Base-by-base conservation (phyloP, 2,113 vertebrate species). In the Cercocebus atys region DNA sequence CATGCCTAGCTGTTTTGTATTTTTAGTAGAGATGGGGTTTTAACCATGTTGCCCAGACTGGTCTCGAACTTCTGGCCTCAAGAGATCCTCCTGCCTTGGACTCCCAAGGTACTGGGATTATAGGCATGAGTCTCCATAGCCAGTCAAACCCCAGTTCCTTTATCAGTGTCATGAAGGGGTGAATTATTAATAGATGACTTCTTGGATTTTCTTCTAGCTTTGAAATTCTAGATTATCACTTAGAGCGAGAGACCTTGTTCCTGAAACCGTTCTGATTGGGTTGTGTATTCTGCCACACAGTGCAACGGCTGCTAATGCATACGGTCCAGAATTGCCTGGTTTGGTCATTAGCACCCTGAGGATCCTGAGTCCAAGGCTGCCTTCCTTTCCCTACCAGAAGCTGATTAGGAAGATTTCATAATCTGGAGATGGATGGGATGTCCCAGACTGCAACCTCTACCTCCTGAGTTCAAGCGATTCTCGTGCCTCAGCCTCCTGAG, bases 281-380 rank as follows among this genome's bases (percentile, higher is more conserved):
- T 76, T 55, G 32, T 66, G 2, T 14, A 22, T 22, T 80, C 8
- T 55, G 43, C 64, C 32, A 73, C 52, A 38, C 12, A 35, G 20
- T 43, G 22, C 17, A 32, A 17, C 0, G 0, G 16, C 30, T 30
- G 22, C 52, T 57, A 6, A 55, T 25, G 5, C 2, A 3, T 7
- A 59, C 3, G 32, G n/a, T 79, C 32, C 27, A 43, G 68, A 57
- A 59, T 50, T 8, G 5, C 45, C 4, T 6, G 76, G 11, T 32
- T 82, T 61, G 68, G 82, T 43, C 32, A 43, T 43, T 20, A 59
- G 72, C 16, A 73, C 25, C n/a, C 32, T 45, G 82, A 40, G 10
- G 20, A 52, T 70, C 40, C 22, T 25, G 8, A 73, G 25, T 61
- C 66, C 27, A 38, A 90, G 52, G 16, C 68, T 35, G 35, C 27